Base-by-base conservation (phyloP, 2,113 vertebrate genomes). In the Anhinga rufa region DNA sequence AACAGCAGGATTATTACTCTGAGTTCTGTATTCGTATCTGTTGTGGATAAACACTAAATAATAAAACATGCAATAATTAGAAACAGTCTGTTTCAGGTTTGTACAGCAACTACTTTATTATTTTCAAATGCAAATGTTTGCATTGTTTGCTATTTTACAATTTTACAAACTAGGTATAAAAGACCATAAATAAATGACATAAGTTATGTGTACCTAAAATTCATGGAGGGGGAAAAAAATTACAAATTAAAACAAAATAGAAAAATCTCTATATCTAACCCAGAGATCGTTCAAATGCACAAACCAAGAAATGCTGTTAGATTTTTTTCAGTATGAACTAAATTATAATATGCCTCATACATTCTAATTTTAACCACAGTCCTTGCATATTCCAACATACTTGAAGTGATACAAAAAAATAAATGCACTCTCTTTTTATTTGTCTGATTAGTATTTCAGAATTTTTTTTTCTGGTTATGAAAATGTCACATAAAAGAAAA, bases 101-200 rank as follows among this genome's bases (percentile, higher is more conserved):
- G 94, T 98, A 98, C 97, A 93, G 98, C 98, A 99, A 99, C 99
- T 99, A 99, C 99, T 99, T 99, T 99, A 99, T 99, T 99, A 98
- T 98, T 98, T 98, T 98, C 99, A 98, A 99, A 99, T 99, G 99
- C 99, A 99, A 98, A 98, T 98, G 92, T 98, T 98, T 98, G 98
- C 98, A 99, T 98, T 98, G 98, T 99, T 99, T 97, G 97, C 98
- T 99, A 99, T 98, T 98, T 99, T 99, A 99, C 99, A 99, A 99
- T 99, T 98, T 99, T 99, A 99, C 99, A 99, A 99, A 99, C 99
- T 99, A 99, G 99, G 99, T 99, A 99, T 99, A 99, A 99, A 99
- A 99, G 99, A 99, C 98, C 99, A 99, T 99, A 99, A 99, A 99
- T 99, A 99, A 99, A 99, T 98, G 98, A 98, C 99, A 99, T 99